Evolutionary conservation across 2,113 vertebrate genomes (phyloP), one percentile per base, ranked within the genome.

Genomic region (Bombycilla garrulus): DNA sequence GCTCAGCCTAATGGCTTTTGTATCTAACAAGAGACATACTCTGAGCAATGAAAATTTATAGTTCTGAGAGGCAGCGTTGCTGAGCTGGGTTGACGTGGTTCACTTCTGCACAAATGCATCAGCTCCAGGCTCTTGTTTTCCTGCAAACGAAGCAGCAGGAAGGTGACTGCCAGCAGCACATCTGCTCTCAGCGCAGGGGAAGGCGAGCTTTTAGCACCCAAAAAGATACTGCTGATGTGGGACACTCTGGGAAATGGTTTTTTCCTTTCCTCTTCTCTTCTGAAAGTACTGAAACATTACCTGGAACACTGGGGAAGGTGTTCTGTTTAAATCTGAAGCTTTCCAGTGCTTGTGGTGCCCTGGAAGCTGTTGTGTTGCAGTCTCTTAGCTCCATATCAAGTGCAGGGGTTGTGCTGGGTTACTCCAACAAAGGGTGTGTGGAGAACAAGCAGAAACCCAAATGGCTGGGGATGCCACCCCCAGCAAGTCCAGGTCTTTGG

Each of bases 371-470:
- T 62, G 36, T 31, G 20, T 62, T 88, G 24, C 54, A 36, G 50
- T 44, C n/a, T 35, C 0, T 51, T 29, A 71, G 28, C 36, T 12
- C 26, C 5, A 0, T 1, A 8, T 25, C 25, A 2, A 26, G 33
- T 0, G 2, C 0, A 6, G n/a, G 26, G 26, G 8, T 31, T 81
- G 10, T n/a, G 23, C 9, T 73, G 64, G 53, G 24, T 79, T 56
- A 40, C 77, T 23, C n/a, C 40, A 58, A 9, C 53, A 35, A 45
- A 38, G 19, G 22, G 4, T 22, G 15, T 38, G 58, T 17, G 66
- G 80, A 92, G 77, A 85, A 10, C 54, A 85, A 77, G 57, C 81
- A 91, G 81, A 48, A 81, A 60, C 29, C 0, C 2, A 47, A 78
- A 57, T 56, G n/a, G 56, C n/a, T 15, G 4, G 16, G 86, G 57